Conservation (phyloP, 2,888 invertebrate species). For the Mechanitis mazaeus region DNA sequence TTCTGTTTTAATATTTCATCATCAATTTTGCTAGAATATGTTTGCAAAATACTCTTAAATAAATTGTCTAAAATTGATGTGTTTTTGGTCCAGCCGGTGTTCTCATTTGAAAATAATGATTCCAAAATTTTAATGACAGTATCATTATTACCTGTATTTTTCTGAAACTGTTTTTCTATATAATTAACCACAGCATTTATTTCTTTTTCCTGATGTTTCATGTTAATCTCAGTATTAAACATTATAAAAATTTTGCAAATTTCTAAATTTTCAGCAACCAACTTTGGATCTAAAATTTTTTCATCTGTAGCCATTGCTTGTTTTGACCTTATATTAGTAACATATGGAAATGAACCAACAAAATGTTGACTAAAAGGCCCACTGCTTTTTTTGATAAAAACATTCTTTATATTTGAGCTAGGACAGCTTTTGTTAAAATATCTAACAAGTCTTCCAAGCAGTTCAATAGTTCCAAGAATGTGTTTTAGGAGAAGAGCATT, state of each 20-base stretch:
- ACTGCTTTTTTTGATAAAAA: conserved; percentile 74
- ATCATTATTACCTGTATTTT: conserved; percentile 43
- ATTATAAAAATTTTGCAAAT: conserved; percentile 68
- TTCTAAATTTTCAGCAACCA: conserved; percentile 55
- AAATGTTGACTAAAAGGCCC: conserved; percentile 75
- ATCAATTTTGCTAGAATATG: conserved; percentile 52
- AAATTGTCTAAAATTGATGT: conserved; percentile 49
- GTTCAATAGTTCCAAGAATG: conserved; percentile 78
- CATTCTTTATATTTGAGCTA: conserved; percentile 58
- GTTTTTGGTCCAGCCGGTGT: conserved; percentile 58
- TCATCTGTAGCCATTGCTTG: conserved; percentile 44
- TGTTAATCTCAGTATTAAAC: conserved; percentile 59
- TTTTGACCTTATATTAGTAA: conserved; percentile 58
- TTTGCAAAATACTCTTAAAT: conserved; percentile 56
- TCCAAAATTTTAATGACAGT: conserved; percentile 51
- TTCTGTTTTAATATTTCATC: conserved; percentile 51
- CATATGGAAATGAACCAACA: conserved; percentile 77
- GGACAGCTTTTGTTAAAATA: conserved; percentile 51
- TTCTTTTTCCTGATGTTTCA: conserved; percentile 54
- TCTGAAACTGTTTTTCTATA: conserved; percentile 66
- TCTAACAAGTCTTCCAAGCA: conserved; percentile 72
- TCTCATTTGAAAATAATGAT: conserved; percentile 52
- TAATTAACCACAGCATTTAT: conserved; percentile 63
- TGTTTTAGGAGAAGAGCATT: conserved; percentile 79
- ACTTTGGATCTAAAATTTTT: conserved; percentile 55